These are phyloP conservation scores for Saccostrea echinata DNA, from an alignment of 1,140 invertebrate genomes.

Conservation along the genomic window DNA sequence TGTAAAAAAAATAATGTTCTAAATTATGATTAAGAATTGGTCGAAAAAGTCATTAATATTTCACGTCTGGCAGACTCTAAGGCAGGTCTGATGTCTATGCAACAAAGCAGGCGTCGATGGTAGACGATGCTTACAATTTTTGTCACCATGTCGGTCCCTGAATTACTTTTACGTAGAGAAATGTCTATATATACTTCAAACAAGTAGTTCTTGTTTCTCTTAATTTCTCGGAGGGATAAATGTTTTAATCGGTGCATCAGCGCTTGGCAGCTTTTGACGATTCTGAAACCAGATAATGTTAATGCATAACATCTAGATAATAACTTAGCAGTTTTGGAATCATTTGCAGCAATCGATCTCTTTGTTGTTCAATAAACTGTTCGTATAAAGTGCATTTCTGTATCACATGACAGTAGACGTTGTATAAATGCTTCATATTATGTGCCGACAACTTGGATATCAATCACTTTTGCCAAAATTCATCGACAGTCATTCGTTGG, in stretches of 20 bases:
- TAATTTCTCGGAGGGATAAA: slow-evolving; percentile 20
- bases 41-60: not conserved
- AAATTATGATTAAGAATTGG: not conserved
- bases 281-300: slow-evolving; percentile 23
- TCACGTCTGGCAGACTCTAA: not conserved
- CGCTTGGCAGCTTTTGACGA: not conserved
- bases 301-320: slow-evolving; percentile 5
- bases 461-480: not conserved
- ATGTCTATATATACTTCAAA: not conserved
- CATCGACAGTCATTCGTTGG: no score
- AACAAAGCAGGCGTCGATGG: not conserved
- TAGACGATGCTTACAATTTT: not conserved
- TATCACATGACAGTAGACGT: slow-evolving; percentile 31
- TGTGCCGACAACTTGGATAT: slow-evolving; percentile 12
- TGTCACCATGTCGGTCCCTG: not conserved
- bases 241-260: not conserved
- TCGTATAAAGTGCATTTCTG: slow-evolving; percentile 30
- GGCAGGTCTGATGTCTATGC: not conserved
- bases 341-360: slow-evolving; percentile 31
- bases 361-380: slow-evolving; percentile 26
- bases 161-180: not conserved
- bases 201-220: not conserved
- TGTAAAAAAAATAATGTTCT: not conserved
- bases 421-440: not conserved
- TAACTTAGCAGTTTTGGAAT: slow-evolving; percentile 17